phyloP scores from a whole-genome alignment of 2,888 invertebrate species.

The Phlogophora meticulosa region DNA sequence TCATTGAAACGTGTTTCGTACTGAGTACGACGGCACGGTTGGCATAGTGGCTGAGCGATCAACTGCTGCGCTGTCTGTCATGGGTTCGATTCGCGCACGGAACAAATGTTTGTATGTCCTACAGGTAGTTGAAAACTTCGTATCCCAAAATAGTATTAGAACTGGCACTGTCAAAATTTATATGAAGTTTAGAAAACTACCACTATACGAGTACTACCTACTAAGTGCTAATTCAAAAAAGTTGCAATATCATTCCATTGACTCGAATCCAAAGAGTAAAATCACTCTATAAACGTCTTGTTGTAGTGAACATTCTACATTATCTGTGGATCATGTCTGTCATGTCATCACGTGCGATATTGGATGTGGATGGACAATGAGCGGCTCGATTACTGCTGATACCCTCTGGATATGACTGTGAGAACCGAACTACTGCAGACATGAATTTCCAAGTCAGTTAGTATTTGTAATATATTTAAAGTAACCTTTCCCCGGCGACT shows the following conservation, averaged over 20 bases:
- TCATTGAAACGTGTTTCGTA: neutral
- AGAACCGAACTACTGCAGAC: neutral
- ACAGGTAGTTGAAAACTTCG: too few relatives aligned
- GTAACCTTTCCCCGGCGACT: too few relatives aligned
- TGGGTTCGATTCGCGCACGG: too few relatives aligned
- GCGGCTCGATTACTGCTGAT: conserved; percentile 1
- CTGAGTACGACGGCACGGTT: too few relatives aligned
- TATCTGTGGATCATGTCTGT: conserved; percentile 27
- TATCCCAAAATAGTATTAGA: too few relatives aligned
- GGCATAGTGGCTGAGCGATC: too few relatives aligned
- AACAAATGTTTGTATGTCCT: too few relatives aligned
- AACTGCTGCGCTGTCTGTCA: too few relatives aligned
- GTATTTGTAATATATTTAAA: neutral
- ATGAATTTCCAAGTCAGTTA: conserved; percentile 20
- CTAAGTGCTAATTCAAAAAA: conserved; percentile 16
- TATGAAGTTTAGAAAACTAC: too few relatives aligned
- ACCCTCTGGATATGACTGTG: neutral
- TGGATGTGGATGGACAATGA: conserved; percentile 2
- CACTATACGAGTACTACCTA: too few relatives aligned
- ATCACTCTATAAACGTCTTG: neutral
- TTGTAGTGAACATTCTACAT: conserved; percentile 10
- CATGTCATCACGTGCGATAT: conserved; percentile 28
- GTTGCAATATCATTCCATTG: conserved; percentile 18
- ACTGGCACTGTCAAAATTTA: too few relatives aligned
- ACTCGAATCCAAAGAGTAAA: conserved; percentile 6